These are phyloP conservation scores for Mimas tiliae DNA, from an alignment of 2,888 invertebrate genomes.

Conservation along the genomic window DNA sequence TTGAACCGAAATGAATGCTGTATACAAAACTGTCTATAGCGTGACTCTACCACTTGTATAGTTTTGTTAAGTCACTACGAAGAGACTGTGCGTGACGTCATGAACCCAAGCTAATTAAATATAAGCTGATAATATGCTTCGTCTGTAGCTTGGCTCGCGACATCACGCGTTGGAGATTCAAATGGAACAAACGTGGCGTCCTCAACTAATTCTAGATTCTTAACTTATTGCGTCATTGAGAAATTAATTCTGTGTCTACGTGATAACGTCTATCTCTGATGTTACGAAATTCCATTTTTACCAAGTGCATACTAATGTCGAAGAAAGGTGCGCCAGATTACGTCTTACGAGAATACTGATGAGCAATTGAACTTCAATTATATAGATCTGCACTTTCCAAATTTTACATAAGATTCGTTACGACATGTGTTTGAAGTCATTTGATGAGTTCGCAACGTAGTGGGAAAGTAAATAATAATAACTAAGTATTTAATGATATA, in stretches of 20 bases:
- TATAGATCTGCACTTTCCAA: conserved; percentile 17
- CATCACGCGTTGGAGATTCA: not conserved
- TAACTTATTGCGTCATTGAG: not conserved
- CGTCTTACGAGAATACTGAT: conserved; percentile 10
- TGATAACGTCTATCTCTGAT: not conserved
- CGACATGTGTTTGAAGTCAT: conserved; percentile 5
- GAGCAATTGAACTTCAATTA: conserved; percentile 9
- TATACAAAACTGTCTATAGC: too few relatives aligned
- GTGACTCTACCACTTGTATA: too few relatives aligned
- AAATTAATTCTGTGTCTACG: not conserved
- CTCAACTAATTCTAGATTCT: not conserved
- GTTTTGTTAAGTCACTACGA: too few relatives aligned
- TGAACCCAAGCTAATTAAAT: too few relatives aligned
- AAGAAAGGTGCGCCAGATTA: conserved; percentile 18
- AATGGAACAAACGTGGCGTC: conserved; percentile 11
- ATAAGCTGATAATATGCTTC: too few relatives aligned
- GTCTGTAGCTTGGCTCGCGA: too few relatives aligned
- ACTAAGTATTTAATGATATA: not conserved
- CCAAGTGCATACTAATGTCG: conserved; percentile 3
- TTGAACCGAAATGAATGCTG: too few relatives aligned
- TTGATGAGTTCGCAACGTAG: not conserved
- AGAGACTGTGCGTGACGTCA: too few relatives aligned
- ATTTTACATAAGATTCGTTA: conserved; percentile 5
- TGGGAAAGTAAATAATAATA: not conserved
- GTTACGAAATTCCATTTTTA: conserved; percentile 13